Conservation (phyloP, 2,888 invertebrate species). For the Cephus rjabovi region DNA sequence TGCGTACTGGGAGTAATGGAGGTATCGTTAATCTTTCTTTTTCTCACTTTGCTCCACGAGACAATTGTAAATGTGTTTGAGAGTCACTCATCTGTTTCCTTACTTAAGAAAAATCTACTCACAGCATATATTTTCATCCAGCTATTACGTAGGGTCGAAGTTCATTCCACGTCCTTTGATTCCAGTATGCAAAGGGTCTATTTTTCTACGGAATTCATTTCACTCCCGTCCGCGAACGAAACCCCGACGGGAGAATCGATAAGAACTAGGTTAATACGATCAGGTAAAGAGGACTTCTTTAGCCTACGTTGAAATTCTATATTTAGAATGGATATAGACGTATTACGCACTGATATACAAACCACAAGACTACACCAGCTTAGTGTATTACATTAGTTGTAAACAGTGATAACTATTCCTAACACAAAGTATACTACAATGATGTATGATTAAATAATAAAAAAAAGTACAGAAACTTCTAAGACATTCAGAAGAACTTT, state of each 20-base stretch:
- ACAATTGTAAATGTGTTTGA: not conserved
- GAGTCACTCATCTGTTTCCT: not conserved
- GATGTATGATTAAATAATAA: not conserved
- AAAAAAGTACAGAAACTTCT: not conserved
- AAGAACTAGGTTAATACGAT: constrained; percentile 54
- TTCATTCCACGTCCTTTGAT: not conserved
- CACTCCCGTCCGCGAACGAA: constrained; percentile 25
- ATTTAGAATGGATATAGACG: constrained; percentile 5
- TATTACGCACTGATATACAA: not conserved
- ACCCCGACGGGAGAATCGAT: constrained; percentile 43
- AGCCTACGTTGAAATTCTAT: constrained; percentile 26
- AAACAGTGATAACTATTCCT: not conserved
- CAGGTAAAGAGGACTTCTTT: constrained; percentile 45
- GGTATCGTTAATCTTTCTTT: not conserved
- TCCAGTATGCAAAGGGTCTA: not conserved
- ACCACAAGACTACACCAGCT: not conserved
- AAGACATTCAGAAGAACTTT: not conserved
- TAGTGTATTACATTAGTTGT: not conserved
- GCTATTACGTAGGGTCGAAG: not conserved
- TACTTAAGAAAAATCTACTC: not conserved
- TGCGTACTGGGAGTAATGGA: not conserved
- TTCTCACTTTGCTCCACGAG: not conserved
- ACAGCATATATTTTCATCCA: not conserved
- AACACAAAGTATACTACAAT: not conserved
- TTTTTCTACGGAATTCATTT: not conserved